Percentiles rank a stretch among this genome's conserved stretches.
phyloP scores from a whole-genome alignment of 2,888 invertebrate genomes.

The Acleris cristana region DNA sequence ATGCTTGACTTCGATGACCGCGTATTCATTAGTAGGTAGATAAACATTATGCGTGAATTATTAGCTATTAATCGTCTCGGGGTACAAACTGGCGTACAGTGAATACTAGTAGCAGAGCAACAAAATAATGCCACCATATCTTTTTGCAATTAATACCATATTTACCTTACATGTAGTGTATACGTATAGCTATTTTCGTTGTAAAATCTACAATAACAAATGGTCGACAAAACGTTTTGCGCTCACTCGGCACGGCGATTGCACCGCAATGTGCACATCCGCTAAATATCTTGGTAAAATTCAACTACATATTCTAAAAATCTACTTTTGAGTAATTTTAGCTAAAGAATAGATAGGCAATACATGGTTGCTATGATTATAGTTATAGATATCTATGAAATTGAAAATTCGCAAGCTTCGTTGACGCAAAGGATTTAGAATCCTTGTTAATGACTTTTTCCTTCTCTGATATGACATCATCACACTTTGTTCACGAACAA shows the following conservation, averaged over 20 bases:
- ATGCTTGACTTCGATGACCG: too few species aligned
- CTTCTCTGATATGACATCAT: conserved; percentile 60
- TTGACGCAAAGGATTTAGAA: conserved; percentile 31
- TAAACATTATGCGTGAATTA: too few species aligned
- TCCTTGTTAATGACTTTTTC: conserved; percentile 9
- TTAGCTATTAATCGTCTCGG: too few species aligned
- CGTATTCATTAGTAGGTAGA: too few species aligned
- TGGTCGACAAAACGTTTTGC: conserved; percentile 41
- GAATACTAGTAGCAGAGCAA: conserved; percentile 14
- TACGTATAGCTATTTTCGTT: conserved; percentile 72
- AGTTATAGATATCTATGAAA: conserved; percentile 24
- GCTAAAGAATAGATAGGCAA: conserved; percentile 52
- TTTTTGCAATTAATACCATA: conserved; percentile 28
- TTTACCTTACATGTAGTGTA: conserved; percentile 41
- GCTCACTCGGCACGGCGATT: neutral
- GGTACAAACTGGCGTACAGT: neutral
- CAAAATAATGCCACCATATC: conserved; percentile 14
- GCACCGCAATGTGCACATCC: conserved; percentile 15
- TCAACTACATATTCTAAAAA: conserved; percentile 53
- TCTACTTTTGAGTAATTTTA: conserved; percentile 57
- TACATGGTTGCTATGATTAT: conserved; percentile 32
- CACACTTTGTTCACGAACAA: conserved; percentile 51
- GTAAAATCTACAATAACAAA: conserved; percentile 78
- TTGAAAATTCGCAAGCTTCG: conserved; percentile 19
- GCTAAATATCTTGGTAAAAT: conserved; percentile 43